These are phyloP conservation scores for Sylvicola fuscatus DNA, from an alignment of 2,888 invertebrate genomes.

Conservation along the genomic window DNA sequence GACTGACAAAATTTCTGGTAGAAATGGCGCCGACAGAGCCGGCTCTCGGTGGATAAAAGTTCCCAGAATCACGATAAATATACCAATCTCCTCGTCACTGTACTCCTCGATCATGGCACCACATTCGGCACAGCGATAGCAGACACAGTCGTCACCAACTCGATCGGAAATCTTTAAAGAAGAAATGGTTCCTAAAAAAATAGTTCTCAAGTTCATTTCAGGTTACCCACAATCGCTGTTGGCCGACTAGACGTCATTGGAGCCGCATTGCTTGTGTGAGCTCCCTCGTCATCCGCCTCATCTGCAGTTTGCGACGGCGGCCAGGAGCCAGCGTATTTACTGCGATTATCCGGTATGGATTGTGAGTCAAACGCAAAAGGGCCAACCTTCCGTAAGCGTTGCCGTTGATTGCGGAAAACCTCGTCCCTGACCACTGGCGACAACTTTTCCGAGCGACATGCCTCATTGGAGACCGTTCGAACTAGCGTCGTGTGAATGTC, in stretches of 20 bases:
- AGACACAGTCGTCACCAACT: constrained; percentile 50
- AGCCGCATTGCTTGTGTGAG: constrained; percentile 13
- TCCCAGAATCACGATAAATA: constrained; percentile 81
- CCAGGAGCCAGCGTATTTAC: constrained; percentile 32
- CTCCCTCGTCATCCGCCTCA: constrained; percentile 16
- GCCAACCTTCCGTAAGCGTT: constrained; percentile 30
- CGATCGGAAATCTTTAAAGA: constrained; percentile 8
- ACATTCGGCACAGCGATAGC: constrained; percentile 62
- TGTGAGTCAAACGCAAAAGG: constrained; percentile 33
- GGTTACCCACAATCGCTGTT: too few species aligned
- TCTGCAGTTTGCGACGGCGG: constrained; percentile 26
- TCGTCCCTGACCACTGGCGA: constrained; percentile 13
- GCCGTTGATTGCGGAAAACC: constrained; percentile 27
- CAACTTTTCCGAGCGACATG: constrained; percentile 3
- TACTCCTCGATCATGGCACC: constrained; percentile 77
- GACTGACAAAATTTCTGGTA: constrained; percentile 77
- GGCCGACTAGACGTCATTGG: too few species aligned
- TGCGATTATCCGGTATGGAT: constrained; percentile 28
- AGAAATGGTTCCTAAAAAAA: not conserved
- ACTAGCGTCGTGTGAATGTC: constrained; percentile 19
- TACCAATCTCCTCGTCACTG: constrained; percentile 89
- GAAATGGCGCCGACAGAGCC: constrained; percentile 74
- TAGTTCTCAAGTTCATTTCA: constrained; percentile 1
- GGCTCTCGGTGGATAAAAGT: constrained; percentile 96
- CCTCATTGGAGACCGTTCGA: constrained; percentile 16